phyloP scores from a whole-genome alignment of 23 tunicate genomes.

The Oikopleura dioica region DNA sequence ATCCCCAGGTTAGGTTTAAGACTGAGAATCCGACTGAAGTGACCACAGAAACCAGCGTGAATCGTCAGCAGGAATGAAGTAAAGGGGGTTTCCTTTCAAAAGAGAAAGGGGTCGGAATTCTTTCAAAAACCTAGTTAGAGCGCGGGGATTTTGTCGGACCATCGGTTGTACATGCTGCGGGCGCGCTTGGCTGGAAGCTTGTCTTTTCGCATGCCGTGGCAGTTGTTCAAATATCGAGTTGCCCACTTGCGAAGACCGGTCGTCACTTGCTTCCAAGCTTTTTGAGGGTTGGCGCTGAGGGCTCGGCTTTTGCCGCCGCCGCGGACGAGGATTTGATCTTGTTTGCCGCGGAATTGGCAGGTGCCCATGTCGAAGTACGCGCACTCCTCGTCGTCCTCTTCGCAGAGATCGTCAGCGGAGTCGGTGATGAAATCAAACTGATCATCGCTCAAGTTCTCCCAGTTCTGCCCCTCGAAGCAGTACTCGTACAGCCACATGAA shows the following conservation, averaged over 20 bases:
- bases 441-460: not conserved
- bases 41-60: too few species aligned
- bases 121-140: too few species aligned
- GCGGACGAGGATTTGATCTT: not conserved
- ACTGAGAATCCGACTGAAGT: too few species aligned
- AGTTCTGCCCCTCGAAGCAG: not conserved
- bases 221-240: not conserved
- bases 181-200: not conserved
- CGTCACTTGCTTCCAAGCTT: not conserved
- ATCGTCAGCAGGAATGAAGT: too few species aligned
- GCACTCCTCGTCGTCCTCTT: not conserved
- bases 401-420: not conserved
- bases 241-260: not conserved
- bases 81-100: too few species aligned
- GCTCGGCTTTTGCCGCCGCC: not conserved
- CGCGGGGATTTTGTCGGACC: not conserved
- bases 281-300: not conserved
- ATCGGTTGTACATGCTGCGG: not conserved
- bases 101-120: too few species aligned
- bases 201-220: not conserved
- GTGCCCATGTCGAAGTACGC: not conserved
- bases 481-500: not conserved
- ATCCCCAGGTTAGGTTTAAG: too few species aligned
- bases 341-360: not conserved
- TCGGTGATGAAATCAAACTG: not conserved